phyloP scores from a whole-genome alignment of 2,797 vertebrate genomes.

The Phylloscopus collybita region DNA sequence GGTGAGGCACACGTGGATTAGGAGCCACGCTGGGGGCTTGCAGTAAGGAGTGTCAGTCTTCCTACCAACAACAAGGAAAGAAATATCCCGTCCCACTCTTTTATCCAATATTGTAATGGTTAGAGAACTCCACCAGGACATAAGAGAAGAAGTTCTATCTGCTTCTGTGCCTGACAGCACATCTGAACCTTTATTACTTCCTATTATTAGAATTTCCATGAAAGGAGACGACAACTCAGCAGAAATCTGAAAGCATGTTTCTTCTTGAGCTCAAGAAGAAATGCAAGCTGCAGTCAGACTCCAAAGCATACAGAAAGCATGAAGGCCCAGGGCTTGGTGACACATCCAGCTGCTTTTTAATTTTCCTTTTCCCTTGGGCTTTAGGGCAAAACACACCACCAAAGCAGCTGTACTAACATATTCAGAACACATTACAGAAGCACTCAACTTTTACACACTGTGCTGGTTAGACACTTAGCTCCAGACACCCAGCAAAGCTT shows the following conservation, averaged over 20 bases:
- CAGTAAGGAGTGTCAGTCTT: not conserved
- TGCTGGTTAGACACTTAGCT: not conserved
- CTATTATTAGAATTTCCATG: not conserved
- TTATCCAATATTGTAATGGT: not conserved
- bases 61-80: not conserved
- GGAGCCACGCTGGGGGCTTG: not conserved
- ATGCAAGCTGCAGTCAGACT: not conserved
- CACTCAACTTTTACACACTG: fast-evolving
- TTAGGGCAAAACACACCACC: not conserved
- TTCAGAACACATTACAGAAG: not conserved
- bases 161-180: not conserved
- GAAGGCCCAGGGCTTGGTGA: not conserved
- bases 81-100: not conserved
- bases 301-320: not conserved
- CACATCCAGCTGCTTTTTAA: not conserved
- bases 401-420: not conserved
- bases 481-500: not conserved
- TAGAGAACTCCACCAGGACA: not conserved
- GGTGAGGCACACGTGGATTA: not conserved
- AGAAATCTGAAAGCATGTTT: not conserved
- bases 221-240: not conserved
- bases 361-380: not conserved
- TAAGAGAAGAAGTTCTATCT: not conserved
- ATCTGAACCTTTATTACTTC: not conserved
- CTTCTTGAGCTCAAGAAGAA: not conserved